These are phyloP conservation scores for Sebastes fasciatus DNA, from an alignment of 2,113 vertebrate genomes.

Conservation along the genomic window DNA sequence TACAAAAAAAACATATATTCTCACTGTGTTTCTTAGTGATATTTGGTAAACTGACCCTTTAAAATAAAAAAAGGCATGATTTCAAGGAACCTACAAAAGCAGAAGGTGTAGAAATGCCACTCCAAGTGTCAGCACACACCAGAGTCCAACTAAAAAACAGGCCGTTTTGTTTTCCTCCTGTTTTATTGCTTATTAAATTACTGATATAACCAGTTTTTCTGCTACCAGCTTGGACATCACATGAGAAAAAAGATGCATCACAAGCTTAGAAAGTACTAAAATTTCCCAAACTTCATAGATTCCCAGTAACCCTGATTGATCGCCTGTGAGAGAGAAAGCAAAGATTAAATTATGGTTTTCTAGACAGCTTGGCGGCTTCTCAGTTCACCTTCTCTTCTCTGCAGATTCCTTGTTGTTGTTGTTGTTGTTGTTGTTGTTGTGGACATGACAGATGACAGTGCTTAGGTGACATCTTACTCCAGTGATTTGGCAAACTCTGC, in stretches of 20 bases:
- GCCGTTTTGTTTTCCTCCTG: not conserved
- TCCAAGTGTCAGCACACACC: not conserved
- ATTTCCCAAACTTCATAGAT: not conserved
- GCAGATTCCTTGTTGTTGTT: constrained; percentile 3
- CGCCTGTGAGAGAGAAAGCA: not conserved
- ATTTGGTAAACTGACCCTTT: constrained; percentile 34
- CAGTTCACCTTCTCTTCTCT: constrained; percentile 10
- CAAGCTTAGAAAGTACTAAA: not conserved
- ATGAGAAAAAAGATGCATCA: not conserved
- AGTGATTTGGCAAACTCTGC: constrained; percentile 97
- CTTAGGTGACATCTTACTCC: constrained; percentile 78
- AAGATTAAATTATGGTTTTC: not conserved
- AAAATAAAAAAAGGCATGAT: not conserved
- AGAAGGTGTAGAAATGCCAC: not conserved
- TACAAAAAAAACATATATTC: not conserved
- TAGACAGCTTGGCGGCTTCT: not conserved
- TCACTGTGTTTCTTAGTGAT: not conserved
- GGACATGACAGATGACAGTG: not conserved
- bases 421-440: not conserved
- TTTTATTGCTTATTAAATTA: constrained; percentile 13
- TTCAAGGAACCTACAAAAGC: constrained; percentile 13
- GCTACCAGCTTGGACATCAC: not conserved
- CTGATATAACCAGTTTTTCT: not conserved
- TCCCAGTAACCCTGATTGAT: constrained; percentile 14
- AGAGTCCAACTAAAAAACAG: not conserved